Conservation (phyloP, 1,140 invertebrate species). For the Acromyrmex charruanus region DNA sequence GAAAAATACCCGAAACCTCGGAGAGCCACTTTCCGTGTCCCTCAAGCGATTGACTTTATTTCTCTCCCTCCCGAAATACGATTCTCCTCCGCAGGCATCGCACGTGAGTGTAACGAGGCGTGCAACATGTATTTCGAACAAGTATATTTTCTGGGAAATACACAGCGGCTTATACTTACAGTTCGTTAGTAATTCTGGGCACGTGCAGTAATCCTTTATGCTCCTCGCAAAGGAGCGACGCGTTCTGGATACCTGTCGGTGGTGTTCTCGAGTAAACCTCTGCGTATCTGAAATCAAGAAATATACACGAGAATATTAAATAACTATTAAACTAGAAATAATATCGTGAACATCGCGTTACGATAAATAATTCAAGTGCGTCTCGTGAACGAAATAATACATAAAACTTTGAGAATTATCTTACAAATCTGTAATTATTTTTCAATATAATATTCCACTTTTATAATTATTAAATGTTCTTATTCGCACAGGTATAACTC, state of each 20-base stretch:
- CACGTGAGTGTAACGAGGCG: neutral
- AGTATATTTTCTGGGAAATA: neutral
- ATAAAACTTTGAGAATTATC: neutral
- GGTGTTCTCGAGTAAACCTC: constrained; percentile 77
- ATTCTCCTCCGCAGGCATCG: neutral
- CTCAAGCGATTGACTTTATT: constrained; percentile 47
- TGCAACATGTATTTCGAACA: neutral
- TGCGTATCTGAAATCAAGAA: constrained; percentile 78
- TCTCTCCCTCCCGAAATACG: neutral
- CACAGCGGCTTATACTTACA: constrained; percentile 76
- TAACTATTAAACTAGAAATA: neutral
- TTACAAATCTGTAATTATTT: neutral
- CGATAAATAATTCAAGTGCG: neutral
- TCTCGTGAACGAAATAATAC: neutral
- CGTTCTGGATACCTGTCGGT: constrained; percentile 79
- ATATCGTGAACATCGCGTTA: neutral
- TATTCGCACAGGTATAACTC: neutral
- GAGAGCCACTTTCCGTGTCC: constrained; percentile 14
- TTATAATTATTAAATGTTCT: neutral
- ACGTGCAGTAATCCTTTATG: constrained; percentile 82
- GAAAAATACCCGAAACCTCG: constrained; percentile 54
- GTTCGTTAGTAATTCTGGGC: constrained; percentile 70
- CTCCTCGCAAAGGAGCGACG: constrained; percentile 78
- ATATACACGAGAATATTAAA: neutral
- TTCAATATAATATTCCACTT: neutral